Percentiles rank a stretch among this genome's conserved stretches.
Conservation (phyloP, 2,113 vertebrate genomes). For the Stercorarius parasiticus region DNA sequence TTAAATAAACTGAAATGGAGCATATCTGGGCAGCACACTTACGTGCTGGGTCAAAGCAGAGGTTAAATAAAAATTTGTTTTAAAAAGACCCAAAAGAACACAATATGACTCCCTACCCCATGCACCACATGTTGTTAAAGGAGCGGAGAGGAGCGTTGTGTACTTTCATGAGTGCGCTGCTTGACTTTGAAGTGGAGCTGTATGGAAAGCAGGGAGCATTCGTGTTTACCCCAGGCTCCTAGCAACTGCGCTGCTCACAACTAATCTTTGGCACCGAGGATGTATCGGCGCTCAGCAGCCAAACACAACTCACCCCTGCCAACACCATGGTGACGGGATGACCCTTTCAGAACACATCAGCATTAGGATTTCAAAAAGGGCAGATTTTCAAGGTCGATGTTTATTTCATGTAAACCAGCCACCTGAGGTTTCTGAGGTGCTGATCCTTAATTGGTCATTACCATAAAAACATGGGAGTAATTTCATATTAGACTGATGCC, state of each 20-base stretch:
- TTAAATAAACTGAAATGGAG: conserved; percentile 77
- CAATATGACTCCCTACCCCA: neutral
- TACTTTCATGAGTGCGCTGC: neutral
- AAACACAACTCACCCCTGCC: neutral
- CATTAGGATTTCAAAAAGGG: neutral
- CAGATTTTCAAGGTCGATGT: neutral
- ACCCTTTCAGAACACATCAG: neutral
- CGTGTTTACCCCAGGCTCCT: neutral
- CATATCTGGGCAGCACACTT: conserved; percentile 62
- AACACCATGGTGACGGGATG: conserved; percentile 15
- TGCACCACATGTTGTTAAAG: neutral
- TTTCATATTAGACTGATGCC: conserved; percentile 18
- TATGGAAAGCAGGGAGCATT: neutral
- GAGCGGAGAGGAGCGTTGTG: neutral
- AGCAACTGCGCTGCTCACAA: neutral
- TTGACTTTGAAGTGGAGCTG: conserved; percentile 11
- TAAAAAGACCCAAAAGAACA: conserved; percentile 51
- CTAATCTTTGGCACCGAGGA: neutral
- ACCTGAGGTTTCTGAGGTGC: conserved; percentile 49
- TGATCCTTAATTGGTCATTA: conserved; percentile 53
- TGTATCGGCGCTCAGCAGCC: neutral
- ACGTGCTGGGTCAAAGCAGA: conserved; percentile 73
- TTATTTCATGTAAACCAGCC: neutral
- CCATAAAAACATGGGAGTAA: conserved; percentile 14
- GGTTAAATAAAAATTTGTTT: conserved; percentile 77